Base-by-base conservation (phyloP, 2,113 vertebrate species). In the Aegithalos caudatus region DNA sequence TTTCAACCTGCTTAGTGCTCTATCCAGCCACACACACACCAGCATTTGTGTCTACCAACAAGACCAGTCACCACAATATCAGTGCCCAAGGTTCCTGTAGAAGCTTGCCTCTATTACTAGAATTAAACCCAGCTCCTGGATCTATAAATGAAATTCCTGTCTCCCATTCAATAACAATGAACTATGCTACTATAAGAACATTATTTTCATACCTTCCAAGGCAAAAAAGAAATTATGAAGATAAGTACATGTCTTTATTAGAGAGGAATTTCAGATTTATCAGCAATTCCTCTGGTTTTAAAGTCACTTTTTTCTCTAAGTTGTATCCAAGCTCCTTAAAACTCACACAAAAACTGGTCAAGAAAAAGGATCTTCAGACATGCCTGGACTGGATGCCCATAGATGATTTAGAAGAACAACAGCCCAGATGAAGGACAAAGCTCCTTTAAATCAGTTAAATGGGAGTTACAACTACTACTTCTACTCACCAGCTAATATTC, bases 401-500 rank as follows among this genome's bases (percentile, higher is more conserved):
- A 72, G 79, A 57, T 58, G 35, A 22, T 81, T 64, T 9, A 58
- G 20, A 84, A 1, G 1, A 84, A 22, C 33, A 94, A 58, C 14
- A 80, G 81, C 33, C 31, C 81, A 64, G 40, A 53, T 4, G 54
- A 79, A 11, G 47, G 88, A 74, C 27, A 93, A 50, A 81, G 48
- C 57, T 96, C 20, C 90, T 94, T 81, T 90, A 72, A 76, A 84
- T 69, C 18, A 81, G 23, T 65, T 80, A 48, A 84, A 76, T 62
- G 16, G 27, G 7, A 80, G 16, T 64, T 72, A 69, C 3, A 70
- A 27, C 11, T 66, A 47, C 28, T n/a, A 51, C 9, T 85, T 22
- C 88, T 80, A 95, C 97, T 98, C 95, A 99, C 99, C 98, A 96
- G 98, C 98, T 70, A 98, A 86, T 94, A 99, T 98, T 96, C 99